These are phyloP conservation scores for Drosophila prosaltans DNA, from an alignment of 1,140 invertebrate genomes.

Conservation along the genomic window DNA sequence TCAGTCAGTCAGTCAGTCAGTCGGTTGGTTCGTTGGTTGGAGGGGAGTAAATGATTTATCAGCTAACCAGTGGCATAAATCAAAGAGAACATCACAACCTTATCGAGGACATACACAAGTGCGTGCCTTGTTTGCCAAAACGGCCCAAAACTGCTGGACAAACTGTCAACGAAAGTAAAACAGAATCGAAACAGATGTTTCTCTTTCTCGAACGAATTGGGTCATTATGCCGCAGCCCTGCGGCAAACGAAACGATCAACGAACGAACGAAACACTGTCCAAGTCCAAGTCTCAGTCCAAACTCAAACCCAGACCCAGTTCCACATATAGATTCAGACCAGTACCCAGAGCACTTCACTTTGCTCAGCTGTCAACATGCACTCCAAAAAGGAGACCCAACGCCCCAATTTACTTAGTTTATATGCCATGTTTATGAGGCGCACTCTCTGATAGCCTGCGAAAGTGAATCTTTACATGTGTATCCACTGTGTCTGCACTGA, in stretches of 20 bases:
- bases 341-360: constrained; percentile 50
- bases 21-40: constrained; percentile 4
- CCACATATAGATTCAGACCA: background rate
- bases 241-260: constrained; percentile 26
- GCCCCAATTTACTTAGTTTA: constrained; percentile 59
- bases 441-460: constrained; percentile 51
- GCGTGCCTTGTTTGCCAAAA: constrained; percentile 70
- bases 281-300: background rate
- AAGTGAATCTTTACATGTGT: constrained; percentile 67
- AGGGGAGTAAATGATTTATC: constrained; percentile 53
- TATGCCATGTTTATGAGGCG: constrained; percentile 46
- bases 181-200: constrained; percentile 57
- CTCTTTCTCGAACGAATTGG: constrained; percentile 53
- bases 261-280: constrained; percentile 13
- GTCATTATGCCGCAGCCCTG: constrained; percentile 68
- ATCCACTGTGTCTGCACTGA: background rate
- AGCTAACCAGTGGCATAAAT: constrained; percentile 64
- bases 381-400: constrained; percentile 46
- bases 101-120: constrained; percentile 80
- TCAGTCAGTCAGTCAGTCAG: constrained; percentile 52
- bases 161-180: constrained; percentile 80
- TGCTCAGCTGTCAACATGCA: constrained; percentile 33
- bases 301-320: constrained; percentile 13
- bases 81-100: constrained; percentile 51
- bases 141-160: constrained; percentile 19